Evolutionary conservation across 2,113 vertebrate genomes (phyloP).

Genomic region (Noctilio leporinus): DNA sequence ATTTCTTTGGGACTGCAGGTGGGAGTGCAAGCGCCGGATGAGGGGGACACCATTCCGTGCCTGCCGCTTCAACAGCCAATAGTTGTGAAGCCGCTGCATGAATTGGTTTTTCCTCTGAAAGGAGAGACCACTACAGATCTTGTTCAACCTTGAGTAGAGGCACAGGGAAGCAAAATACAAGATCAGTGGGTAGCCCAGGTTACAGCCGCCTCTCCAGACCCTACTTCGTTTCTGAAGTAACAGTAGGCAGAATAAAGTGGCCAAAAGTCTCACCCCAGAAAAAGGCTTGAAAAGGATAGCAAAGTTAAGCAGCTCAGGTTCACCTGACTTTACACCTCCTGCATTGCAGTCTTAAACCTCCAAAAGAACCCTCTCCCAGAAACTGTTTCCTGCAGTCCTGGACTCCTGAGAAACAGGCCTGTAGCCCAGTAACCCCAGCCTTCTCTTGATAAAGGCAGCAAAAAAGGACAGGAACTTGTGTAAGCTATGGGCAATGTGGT

Average conservation of each 20-base stretch:
- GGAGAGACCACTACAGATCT: slow-evolving; percentile 91
- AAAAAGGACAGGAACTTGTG: slow-evolving; percentile 22
- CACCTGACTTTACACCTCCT: background rate
- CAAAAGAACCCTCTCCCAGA: background rate
- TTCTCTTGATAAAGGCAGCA: background rate
- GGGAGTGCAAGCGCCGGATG: slow-evolving; percentile 90
- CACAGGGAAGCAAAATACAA: slow-evolving; percentile 56
- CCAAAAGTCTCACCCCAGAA: slow-evolving; percentile 24
- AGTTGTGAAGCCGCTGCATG: slow-evolving; percentile 95
- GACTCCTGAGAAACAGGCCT: background rate
- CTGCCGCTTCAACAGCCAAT: slow-evolving; percentile 96
- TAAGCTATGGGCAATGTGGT: background rate
- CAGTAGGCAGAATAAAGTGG: background rate
- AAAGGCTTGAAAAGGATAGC: slow-evolving; percentile 24
- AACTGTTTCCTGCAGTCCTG: background rate
- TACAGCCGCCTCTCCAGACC: background rate
- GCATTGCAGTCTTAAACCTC: background rate
- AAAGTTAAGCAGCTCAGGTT: slow-evolving; percentile 51
- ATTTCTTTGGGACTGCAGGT: slow-evolving; percentile 88
- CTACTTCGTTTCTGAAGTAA: background rate
- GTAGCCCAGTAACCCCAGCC: background rate
- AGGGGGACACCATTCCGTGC: slow-evolving; percentile 94
- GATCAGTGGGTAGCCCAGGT: slow-evolving; percentile 40
- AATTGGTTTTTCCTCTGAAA: slow-evolving; percentile 97
- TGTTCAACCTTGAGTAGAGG: slow-evolving; percentile 88